phyloP scores from a whole-genome alignment of 2,113 vertebrate species.

The Pteronura brasiliensis region DNA sequence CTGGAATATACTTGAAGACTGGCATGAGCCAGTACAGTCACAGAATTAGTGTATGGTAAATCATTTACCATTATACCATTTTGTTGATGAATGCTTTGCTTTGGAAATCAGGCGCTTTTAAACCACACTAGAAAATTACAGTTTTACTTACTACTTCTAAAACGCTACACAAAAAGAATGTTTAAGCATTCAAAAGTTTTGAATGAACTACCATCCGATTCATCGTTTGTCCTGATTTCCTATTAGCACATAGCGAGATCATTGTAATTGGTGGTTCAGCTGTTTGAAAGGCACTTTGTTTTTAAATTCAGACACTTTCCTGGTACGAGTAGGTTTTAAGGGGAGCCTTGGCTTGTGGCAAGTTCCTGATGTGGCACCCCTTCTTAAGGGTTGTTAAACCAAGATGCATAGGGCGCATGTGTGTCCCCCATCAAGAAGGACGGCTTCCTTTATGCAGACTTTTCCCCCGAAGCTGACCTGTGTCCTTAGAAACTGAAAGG shows the following conservation, averaged over 20 bases:
- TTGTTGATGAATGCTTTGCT: not conserved
- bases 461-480: not conserved
- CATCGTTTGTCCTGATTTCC: slow-evolving; percentile 2
- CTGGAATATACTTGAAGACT: slow-evolving; percentile 13
- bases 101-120: not conserved
- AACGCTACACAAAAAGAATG: slow-evolving; percentile 15
- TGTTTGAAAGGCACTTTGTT: not conserved
- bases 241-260: not conserved
- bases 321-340: slow-evolving; percentile 15
- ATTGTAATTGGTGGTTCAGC: not conserved
- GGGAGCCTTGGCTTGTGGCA: not conserved
- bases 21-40: not conserved
- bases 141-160: slow-evolving; percentile 29
- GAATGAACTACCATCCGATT: not conserved
- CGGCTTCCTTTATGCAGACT: not conserved
- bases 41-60: not conserved
- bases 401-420: too few species aligned
- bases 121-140: not conserved
- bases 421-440: not conserved
- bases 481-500: not conserved
- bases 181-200: slow-evolving; percentile 7
- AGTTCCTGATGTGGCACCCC: not conserved
- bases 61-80: slow-evolving; percentile 8
- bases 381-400: slow-evolving; percentile 8
- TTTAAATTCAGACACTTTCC: not conserved